These are phyloP conservation scores for Podotricha telesiphe DNA, from an alignment of 2,888 invertebrate species.

Conservation along the genomic window DNA sequence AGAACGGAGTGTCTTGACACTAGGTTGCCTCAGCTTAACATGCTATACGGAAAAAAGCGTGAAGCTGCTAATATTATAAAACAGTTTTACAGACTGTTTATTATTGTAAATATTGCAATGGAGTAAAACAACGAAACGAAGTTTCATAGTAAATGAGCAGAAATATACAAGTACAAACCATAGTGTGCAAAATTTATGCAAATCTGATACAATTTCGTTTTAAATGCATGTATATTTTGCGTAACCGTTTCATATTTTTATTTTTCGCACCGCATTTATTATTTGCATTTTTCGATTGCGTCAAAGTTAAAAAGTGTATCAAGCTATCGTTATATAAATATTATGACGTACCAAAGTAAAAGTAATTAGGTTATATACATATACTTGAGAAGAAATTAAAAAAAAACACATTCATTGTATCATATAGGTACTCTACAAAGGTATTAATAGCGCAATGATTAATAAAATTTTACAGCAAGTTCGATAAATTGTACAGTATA, in stretches of 20 bases:
- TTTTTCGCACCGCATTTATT: slow-evolving; percentile 5
- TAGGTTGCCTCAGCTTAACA: no score
- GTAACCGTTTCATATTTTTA: slow-evolving; percentile 8
- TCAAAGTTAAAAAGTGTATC: slow-evolving; percentile 23
- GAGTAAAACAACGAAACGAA: not conserved
- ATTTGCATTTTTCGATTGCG: slow-evolving; percentile 19
- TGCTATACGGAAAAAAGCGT: no score
- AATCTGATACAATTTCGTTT: not conserved
- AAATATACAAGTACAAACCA: slow-evolving; percentile 2
- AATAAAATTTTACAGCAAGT: no score
- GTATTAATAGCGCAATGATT: no score
- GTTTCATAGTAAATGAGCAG: not conserved
- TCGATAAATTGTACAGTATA: no score
- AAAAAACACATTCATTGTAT: not conserved
- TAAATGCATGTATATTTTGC: slow-evolving; percentile 7
- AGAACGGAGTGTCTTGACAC: no score
- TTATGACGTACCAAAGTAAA: slow-evolving; percentile 16
- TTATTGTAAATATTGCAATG: not conserved
- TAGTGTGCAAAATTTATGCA: slow-evolving; percentile 7
- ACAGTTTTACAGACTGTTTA: not conserved
- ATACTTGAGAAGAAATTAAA: not conserved
- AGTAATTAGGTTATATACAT: slow-evolving; percentile 9
- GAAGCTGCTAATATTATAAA: not conserved
- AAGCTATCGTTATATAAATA: slow-evolving; percentile 19
- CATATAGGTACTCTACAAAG: not conserved